Base-by-base conservation (phyloP, 2,113 vertebrate species). In the Pomatostomus ruficeps region DNA sequence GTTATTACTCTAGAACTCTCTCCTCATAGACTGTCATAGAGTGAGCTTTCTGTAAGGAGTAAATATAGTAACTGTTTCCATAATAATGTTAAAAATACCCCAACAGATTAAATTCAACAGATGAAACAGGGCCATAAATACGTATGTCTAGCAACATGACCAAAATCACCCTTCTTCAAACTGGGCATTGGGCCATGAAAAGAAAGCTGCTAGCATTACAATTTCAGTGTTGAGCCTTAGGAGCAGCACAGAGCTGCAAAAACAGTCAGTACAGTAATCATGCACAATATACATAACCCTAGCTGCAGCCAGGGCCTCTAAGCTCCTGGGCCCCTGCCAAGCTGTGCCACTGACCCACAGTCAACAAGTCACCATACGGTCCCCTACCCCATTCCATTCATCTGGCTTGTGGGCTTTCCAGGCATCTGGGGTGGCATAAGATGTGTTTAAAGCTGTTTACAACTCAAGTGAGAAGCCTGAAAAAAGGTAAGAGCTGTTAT, bases 61-160 rank as follows among this genome's bases (percentile, higher is more conserved):
- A 96, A 96, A 97, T 95, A 96, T 90, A 97, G 96, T 94, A 96
- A 96, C 96, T 86, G 93, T 95, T 96, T 94, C 95, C 93, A 95
- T 45, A 96, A 96, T 96, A 94, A 95, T 5, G 5, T 87, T 93
- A 90, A 95, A 95, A 96, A 96, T 94, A 97, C 67, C 65, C 76
- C 36, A 83, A 83, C 82, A 83, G 85, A 97, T 93, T 73, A 89
- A 89, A 93, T 72, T 42, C 81, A 90, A 74, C 81, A 95, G 88
- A 97, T 86, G 88, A 95, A 96, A 84, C 52, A 5, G 59, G 91
- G 82, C 82, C 91, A 95, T 91, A 94, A 97, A 94, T 91, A 96
- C 25, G 15, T 91, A 90, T 18, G 85, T 95, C 92, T 95, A 92
- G 40, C 93, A 96, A 77, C 90, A 61, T 65, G 94, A 94, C 95